Evolutionary conservation across 2,888 invertebrate species (phyloP).

Genomic region (Galerucella nymphaeae): DNA sequence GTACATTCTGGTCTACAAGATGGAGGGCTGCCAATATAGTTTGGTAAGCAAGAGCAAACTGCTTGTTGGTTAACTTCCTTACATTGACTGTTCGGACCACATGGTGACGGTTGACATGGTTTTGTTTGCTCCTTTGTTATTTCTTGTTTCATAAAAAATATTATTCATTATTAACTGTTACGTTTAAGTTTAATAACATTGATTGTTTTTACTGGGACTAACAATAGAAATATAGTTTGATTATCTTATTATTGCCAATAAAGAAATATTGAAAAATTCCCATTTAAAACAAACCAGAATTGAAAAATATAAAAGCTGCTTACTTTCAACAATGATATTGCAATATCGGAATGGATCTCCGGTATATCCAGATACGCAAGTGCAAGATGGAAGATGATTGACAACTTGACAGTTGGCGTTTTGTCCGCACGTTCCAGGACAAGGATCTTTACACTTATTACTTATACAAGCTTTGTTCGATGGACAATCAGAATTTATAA

Average conservation of each 20-base stretch:
- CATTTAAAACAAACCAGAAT: not conserved
- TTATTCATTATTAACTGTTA: not conserved
- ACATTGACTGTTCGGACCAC: constrained; percentile 80
- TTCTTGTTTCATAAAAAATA: constrained; percentile 29
- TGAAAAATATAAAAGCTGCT: constrained; percentile 44
- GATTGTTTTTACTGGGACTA: too few relatives aligned
- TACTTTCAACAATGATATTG: constrained; percentile 56
- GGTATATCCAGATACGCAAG: constrained; percentile 72
- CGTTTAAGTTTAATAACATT: not conserved
- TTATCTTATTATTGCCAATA: too few relatives aligned
- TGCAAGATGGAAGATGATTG: constrained; percentile 78
- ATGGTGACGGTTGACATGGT: constrained; percentile 79
- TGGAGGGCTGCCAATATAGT: constrained; percentile 77
- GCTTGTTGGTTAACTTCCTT: constrained; percentile 71
- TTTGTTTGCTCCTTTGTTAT: constrained; percentile 58
- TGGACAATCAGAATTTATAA: constrained; percentile 77
- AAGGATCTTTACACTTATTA: constrained; percentile 83
- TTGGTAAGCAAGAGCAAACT: constrained; percentile 77
- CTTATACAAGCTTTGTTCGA: constrained; percentile 78
- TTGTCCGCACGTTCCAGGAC: constrained; percentile 81
- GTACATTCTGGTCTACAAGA: constrained; percentile 81
- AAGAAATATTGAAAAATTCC: too few relatives aligned
- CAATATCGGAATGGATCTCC: constrained; percentile 70
- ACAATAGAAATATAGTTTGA: too few relatives aligned
- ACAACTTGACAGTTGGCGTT: constrained; percentile 81